phyloP scores from a whole-genome alignment of 2,797 vertebrate genomes.

The Argya squamiceps region DNA sequence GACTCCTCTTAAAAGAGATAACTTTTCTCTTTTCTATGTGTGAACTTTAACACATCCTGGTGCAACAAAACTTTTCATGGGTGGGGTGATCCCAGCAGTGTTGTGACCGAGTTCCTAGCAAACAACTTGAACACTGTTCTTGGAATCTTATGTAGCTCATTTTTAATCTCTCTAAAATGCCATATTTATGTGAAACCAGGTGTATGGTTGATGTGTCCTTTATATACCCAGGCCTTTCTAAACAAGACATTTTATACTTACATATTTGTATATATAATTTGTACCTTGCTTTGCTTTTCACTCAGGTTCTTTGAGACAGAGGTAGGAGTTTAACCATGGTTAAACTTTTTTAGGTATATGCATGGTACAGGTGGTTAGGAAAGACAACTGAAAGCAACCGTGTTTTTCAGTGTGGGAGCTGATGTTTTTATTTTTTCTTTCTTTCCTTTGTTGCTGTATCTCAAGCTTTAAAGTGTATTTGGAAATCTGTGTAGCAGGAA shows the following conservation, averaged over 20 bases:
- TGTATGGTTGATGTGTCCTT: neutral
- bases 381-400: neutral
- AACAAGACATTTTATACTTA: neutral
- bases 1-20: neutral
- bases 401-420: neutral
- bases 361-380: fast-evolving
- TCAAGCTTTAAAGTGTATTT: neutral
- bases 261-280: neutral
- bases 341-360: neutral
- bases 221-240: neutral
- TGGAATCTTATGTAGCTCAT: neutral
- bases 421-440: neutral
- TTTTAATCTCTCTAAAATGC: neutral
- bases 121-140: neutral
- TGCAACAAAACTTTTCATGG: neutral
- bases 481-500: neutral
- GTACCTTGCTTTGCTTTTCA: neutral
- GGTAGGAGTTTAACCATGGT: neutral
- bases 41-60: neutral
- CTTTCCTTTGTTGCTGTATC: neutral
- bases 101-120: neutral
- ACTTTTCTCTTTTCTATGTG: neutral
- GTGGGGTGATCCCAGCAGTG: neutral
- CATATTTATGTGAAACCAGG: neutral
- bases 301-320: neutral